Evolutionary conservation across 2,888 invertebrate genomes (phyloP).

Genomic region (Archips crataeganus): DNA sequence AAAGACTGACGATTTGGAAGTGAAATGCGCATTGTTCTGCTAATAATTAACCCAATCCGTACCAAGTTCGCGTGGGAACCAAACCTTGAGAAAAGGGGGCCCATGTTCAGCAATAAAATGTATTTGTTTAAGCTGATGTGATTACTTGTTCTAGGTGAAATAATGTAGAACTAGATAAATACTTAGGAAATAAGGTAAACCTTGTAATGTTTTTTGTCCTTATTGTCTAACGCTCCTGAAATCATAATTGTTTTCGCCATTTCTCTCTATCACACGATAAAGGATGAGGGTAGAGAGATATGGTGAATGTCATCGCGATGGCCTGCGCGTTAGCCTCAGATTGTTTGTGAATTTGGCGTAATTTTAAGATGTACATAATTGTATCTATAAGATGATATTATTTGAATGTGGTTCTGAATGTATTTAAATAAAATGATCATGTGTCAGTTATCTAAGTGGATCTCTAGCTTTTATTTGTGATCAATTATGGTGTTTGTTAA

Average conservation of each 20-base stretch:
- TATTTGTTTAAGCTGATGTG: neutral
- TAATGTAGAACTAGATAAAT: neutral
- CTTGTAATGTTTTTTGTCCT: neutral
- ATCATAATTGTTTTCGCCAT: too few species aligned
- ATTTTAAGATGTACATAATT: neutral
- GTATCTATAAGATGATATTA: neutral
- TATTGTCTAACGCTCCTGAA: too few species aligned
- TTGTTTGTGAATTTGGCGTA: neutral
- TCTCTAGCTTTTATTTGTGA: neutral
- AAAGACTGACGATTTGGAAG: too few species aligned
- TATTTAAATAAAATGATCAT: neutral
- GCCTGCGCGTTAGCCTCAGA: neutral
- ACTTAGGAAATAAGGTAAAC: neutral
- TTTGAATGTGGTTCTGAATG: neutral
- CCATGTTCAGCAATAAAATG: neutral
- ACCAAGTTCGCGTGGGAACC: neutral
- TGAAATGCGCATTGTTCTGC: too few species aligned
- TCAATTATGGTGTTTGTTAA: neutral
- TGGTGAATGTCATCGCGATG: too few species aligned
- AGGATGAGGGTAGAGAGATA: too few species aligned
- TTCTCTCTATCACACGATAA: too few species aligned
- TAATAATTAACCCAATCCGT: neutral
- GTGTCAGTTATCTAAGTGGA: neutral
- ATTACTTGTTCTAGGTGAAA: too few species aligned
- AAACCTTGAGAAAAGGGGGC: neutral